Evolutionary conservation across 2,888 invertebrate species (phyloP), one percentile per base, ranked within the genome.

Genomic region (Hyles lineata): DNA sequence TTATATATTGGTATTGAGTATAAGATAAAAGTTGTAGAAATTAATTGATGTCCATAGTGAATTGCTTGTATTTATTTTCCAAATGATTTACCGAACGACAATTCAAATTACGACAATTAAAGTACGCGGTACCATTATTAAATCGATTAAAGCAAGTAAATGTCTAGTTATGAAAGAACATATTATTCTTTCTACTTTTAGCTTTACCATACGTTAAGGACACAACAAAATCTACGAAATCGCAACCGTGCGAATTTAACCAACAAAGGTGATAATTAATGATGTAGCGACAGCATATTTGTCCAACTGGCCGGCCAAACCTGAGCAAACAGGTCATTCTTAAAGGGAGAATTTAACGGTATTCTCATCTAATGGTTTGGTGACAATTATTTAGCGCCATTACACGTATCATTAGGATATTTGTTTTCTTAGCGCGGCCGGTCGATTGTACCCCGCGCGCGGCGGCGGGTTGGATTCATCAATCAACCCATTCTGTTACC

Each of bases 321-420:
- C 82, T 85, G 80, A 79, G 88, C 86, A 91, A 90, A 91, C 91
- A 92, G 92, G 92, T 93, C 91, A 84, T 86, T 87, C 85, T 86
- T 85, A 83, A 85, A 85, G 85, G 83, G 81, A 82, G 77, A 81
- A 81, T 83, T 85, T 84, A 88, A 87, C 86, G 85, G 87, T 82
- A 80, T 80, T 70, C 72, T 63, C 71, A 70, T 76, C 89, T 91
- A 91, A 92, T 92, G 92, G 91, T 85, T 86, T 81, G 73, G 77
- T 80, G 85, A 90, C 92, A 91, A 92, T 92, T 88, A 92, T 90
- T 91, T 87, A 79, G 88, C 87, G 83, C 90, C 90, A 93, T 93
- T 92, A 90, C 85, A 81, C 76, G 84, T 87, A 90, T 92, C 93
- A 92, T 93, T 93, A 92, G 89, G 84, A 85, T 87, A 86, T 89